These are phyloP conservation scores for Tetragonula carbonaria DNA, from an alignment of 2,888 invertebrate genomes.

Conservation along the genomic window DNA sequence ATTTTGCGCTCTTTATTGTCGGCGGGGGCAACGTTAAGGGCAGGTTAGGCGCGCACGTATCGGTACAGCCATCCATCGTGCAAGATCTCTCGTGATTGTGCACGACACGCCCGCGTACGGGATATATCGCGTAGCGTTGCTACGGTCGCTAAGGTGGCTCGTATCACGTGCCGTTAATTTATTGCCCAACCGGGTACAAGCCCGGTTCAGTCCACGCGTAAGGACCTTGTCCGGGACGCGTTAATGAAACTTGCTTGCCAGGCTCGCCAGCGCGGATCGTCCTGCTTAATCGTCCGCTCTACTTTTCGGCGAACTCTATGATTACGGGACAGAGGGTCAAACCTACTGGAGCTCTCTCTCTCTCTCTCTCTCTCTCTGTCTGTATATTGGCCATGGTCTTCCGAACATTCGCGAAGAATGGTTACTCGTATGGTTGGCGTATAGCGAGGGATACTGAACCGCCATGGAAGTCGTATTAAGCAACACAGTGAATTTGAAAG, in stretches of 20 bases:
- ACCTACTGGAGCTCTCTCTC: background rate
- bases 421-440: background rate
- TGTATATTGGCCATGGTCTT: background rate
- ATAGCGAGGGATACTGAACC: background rate
- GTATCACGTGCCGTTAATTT: slow-evolving; percentile 69
- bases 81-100: slow-evolving; percentile 68
- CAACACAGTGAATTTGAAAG: too few species aligned
- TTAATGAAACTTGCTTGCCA: slow-evolving; percentile 63
- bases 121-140: slow-evolving; percentile 72
- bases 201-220: slow-evolving; percentile 39
- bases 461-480: too few species aligned
- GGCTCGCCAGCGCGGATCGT: slow-evolving; percentile 18
- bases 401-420: background rate
- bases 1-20: slow-evolving; percentile 72
- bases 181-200: slow-evolving; percentile 50
- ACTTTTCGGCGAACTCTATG: slow-evolving; percentile 1
- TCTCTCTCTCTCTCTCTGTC: background rate
- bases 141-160: slow-evolving; percentile 64
- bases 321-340: background rate
- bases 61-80: slow-evolving; percentile 69
- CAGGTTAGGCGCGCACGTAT: slow-evolving; percentile 58
- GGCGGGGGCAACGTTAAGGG: slow-evolving; percentile 64
- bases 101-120: slow-evolving; percentile 74
- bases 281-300: slow-evolving; percentile 46
- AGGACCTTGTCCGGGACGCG: slow-evolving; percentile 42